phyloP scores from a whole-genome alignment of 2,113 vertebrate genomes.

The Epinephelus cyanopodus region DNA sequence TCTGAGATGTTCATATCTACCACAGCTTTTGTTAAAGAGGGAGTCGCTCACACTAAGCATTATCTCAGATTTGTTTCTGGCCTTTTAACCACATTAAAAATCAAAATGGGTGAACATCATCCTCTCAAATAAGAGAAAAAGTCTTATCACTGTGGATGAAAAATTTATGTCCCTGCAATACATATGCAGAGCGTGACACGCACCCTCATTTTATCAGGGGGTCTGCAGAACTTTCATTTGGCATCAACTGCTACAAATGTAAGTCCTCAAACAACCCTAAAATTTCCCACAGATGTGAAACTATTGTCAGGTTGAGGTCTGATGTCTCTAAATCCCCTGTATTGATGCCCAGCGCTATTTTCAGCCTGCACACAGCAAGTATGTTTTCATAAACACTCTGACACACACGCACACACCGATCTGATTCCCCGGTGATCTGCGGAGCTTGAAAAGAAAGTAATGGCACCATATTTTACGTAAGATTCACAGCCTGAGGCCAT shows the following conservation, averaged over 20 bases:
- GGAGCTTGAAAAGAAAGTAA: slow-evolving; percentile 33
- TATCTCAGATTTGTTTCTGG: neutral
- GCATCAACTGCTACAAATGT: neutral
- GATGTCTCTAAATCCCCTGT: slow-evolving; percentile 1
- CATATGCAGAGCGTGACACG: neutral
- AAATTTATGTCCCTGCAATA: neutral
- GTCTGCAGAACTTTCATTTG: slow-evolving; percentile 2
- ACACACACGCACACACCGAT: slow-evolving; percentile 5
- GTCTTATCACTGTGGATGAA: slow-evolving; percentile 1
- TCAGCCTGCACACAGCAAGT: slow-evolving; percentile 11
- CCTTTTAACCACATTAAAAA: neutral
- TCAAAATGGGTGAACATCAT: neutral
- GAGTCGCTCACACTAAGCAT: neutral
- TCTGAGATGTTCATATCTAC: neutral
- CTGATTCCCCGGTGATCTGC: slow-evolving; percentile 10
- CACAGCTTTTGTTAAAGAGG: neutral
- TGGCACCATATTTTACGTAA: slow-evolving; percentile 54
- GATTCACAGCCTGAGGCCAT: slow-evolving; percentile 37
- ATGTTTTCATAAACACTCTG: slow-evolving; percentile 14
- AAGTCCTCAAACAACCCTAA: neutral
- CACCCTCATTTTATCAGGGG: slow-evolving; percentile 6
- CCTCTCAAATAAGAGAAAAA: neutral
- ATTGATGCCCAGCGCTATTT: neutral
- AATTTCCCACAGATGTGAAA: neutral
- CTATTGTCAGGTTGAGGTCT: neutral